Percentiles rank a stretch among this genome's conserved stretches.
phyloP scores from a whole-genome alignment of 2,113 vertebrate genomes.

The Muscicapa adusta region DNA sequence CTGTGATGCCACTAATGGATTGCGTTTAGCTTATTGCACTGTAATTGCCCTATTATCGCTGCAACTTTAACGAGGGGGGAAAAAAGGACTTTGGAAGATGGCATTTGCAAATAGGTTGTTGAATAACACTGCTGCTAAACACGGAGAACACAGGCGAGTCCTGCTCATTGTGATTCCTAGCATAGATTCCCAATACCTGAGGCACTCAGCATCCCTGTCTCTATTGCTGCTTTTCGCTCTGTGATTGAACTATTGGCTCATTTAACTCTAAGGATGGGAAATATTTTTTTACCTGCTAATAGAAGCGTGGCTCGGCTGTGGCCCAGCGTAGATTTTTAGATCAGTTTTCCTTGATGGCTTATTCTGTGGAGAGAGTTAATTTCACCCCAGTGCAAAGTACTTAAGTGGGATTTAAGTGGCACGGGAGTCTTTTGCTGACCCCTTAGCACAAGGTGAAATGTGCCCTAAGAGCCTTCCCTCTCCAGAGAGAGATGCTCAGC shows the following conservation, averaged over 20 bases:
- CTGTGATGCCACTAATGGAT: conserved; percentile 48
- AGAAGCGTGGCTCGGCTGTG: conserved; percentile 10
- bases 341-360: conserved; percentile 44
- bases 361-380: conserved; percentile 40
- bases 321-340: conserved; percentile 19
- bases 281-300: conserved; percentile 65
- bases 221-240: not conserved
- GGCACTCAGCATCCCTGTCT: conserved; percentile 36
- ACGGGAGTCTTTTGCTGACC: not conserved
- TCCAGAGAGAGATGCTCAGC: not conserved
- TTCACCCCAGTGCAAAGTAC: conserved; percentile 10
- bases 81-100: conserved; percentile 37
- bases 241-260: conserved; percentile 61
- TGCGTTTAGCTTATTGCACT: conserved; percentile 56
- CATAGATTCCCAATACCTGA: conserved; percentile 48
- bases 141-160: not conserved
- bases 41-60: conserved; percentile 59
- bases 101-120: conserved; percentile 52
- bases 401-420: conserved; percentile 40
- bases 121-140: conserved; percentile 35
- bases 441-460: conserved; percentile 16
- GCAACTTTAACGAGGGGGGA: conserved; percentile 38
- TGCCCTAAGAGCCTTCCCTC: conserved; percentile 20
- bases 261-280: conserved; percentile 58
- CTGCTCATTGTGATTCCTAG: conserved; percentile 49